Evolutionary conservation across 1,140 invertebrate species (phyloP), one percentile per base, ranked within the genome.

Genomic region (Paracyclopina nana): DNA sequence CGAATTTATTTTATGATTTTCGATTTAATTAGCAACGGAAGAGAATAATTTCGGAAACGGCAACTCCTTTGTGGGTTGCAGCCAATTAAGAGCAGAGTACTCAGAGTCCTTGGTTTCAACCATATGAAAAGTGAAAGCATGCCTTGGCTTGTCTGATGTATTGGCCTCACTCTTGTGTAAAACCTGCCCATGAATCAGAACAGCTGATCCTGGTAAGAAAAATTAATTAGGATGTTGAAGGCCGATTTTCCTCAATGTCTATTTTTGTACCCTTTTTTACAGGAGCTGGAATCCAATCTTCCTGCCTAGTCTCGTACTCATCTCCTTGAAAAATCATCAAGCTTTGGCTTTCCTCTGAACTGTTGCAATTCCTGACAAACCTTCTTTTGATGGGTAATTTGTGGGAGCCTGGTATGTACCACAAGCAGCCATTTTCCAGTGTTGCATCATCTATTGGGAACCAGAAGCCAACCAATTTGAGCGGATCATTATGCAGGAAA

Each of bases 71-170:
- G 72, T 68, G 50, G 71, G 73, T 61, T 84, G 81, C 1, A 86
- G 62, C 88, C 88, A 94, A 59, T 94, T 95, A 1, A 84, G 72
- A 53, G 75, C 64, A 0, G 79, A 77, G 63, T 81, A 96, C 46
- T 71, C 67, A 0, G 77, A 78, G 34, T 77, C 66, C 12, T 77
- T 66, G 46, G 75, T 75, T 63, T 97, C 91, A 46, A 85, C 73
- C 0, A 94, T 72, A 64, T 98, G 92, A 63, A 92, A 95, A 4
- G 91, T 95, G 64, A 97, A 97, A 2, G 83, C 84, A 56, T 90
- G 80, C 48, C 92, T 72, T n/a, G 84, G 79, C 46, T 76, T 74
- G 1, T 72, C 58, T 0, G 86, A 92, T 48, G 68, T 75, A 63
- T 97, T 98, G 6, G 71, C 64, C 34, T 82, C 79, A 60, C 90